Conservation (phyloP, 1,140 invertebrate species). For the Ostrea denselamellosa region DNA sequence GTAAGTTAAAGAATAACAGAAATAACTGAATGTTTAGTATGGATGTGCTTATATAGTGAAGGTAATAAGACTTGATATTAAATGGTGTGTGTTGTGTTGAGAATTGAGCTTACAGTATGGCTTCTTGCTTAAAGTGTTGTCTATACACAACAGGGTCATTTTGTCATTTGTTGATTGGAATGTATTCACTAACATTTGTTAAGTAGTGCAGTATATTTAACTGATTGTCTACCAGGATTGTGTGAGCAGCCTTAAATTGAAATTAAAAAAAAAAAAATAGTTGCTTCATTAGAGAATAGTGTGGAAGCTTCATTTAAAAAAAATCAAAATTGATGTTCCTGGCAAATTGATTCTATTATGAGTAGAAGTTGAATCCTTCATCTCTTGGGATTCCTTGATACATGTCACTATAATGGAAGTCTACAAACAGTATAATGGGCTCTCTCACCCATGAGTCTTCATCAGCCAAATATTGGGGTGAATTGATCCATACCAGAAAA, state of each 20-base stretch:
- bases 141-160: background rate
- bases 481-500: background rate
- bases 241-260: background rate
- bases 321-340: background rate
- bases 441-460: background rate
- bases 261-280: background rate
- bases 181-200: background rate
- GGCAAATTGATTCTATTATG: background rate
- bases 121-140: slow-evolving; percentile 10
- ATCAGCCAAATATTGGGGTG: slow-evolving; percentile 11
- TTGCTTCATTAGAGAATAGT: background rate
- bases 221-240: background rate
- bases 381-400: background rate
- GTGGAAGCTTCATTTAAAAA: background rate
- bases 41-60: background rate
- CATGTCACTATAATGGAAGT: background rate
- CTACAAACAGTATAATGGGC: background rate
- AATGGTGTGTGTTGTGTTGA: background rate
- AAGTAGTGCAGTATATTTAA: background rate
- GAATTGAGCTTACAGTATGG: background rate
- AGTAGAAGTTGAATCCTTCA: background rate
- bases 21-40: background rate
- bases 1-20: background rate
- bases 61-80: background rate
- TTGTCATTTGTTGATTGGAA: background rate